Base-by-base conservation (phyloP, 2,797 vertebrate species). In the Bradypodion ventrale region DNA sequence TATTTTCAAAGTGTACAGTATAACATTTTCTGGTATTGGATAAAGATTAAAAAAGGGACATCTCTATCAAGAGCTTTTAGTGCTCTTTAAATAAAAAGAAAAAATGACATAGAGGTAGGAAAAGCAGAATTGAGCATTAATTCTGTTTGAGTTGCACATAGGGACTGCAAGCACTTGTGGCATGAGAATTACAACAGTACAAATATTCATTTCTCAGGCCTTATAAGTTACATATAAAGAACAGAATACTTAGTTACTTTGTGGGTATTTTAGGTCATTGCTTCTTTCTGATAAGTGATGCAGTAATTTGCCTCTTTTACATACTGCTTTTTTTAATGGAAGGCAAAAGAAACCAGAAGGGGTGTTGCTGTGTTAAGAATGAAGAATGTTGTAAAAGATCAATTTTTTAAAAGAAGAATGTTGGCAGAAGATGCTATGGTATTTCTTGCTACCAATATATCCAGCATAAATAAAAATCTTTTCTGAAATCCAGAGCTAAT, bases 291-390 rank as follows among this genome's bases (percentile, higher is more conserved):
- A 75, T 75, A 46, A 35, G 46, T 66, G 44, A 75, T 68, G n/a
- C 27, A 73, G 70, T 27, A 44, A 35, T 81, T 69, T 70, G 42
- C 27, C 32, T 60, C n/a, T 52, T 27, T 70, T 76, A 37, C 73
- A 81, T 69, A 35, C 3, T 27, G 25, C 40, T 49, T 15, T n/a
- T 25, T 73, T 84, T 79, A 68, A 84, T 62, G 62, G 63, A 49
- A 78, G 19, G 6, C 76, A 73, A 52, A 84, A 79, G 73, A 59
- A 16, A 79, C 62, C 25, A 42, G 29, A 60, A 70, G 62, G 65
- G 76, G 49, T 85, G 49, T 81, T 76, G 52, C 40, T 75, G 73
- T 56, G 29, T 80, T 63, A 46, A 75, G 72, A 68, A 73, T n/a
- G n/a, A n/a, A n/a, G n/a, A n/a, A n/a, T n/a, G n/a, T n/a, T n/a